phyloP scores from a whole-genome alignment of 2,113 vertebrate species.

The Planiliza haematocheilus region DNA sequence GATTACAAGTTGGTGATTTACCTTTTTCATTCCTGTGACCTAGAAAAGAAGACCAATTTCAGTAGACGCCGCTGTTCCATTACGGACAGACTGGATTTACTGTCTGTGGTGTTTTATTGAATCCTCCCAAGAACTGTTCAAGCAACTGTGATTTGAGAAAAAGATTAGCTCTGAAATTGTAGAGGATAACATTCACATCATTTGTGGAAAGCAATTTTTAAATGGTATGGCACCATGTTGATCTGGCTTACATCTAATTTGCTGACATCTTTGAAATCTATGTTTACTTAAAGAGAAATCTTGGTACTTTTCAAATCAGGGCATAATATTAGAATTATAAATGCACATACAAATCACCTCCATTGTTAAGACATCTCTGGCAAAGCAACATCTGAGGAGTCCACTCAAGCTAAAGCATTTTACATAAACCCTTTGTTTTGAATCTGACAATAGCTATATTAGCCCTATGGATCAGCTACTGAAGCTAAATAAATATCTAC shows the following conservation, averaged over 20 bases:
- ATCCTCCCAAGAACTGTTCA: constrained; percentile 39
- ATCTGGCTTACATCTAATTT: constrained; percentile 37
- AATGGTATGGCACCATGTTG: constrained; percentile 18
- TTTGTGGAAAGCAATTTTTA: constrained; percentile 33
- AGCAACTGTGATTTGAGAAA: constrained; percentile 49
- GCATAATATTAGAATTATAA: constrained; percentile 4
- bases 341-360: not conserved
- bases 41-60: constrained; percentile 67
- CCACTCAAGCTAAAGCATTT: too few relatives aligned
- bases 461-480: not conserved
- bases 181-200: constrained; percentile 23
- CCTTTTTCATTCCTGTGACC: constrained; percentile 75
- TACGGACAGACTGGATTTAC: constrained; percentile 54
- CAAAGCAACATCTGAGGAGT: not conserved
- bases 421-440: not conserved
- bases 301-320: not conserved
- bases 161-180: constrained; percentile 55
- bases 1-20: constrained; percentile 79
- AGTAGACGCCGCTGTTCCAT: constrained; percentile 34
- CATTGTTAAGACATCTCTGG: not conserved
- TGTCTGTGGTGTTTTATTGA: constrained; percentile 59
- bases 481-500: not conserved
- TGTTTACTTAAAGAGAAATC: constrained; percentile 2
- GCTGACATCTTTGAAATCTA: constrained; percentile 30
- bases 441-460: not conserved